These are phyloP conservation scores for Euura saliciscinereae DNA, from an alignment of 1,140 invertebrate genomes.

Conservation along the genomic window DNA sequence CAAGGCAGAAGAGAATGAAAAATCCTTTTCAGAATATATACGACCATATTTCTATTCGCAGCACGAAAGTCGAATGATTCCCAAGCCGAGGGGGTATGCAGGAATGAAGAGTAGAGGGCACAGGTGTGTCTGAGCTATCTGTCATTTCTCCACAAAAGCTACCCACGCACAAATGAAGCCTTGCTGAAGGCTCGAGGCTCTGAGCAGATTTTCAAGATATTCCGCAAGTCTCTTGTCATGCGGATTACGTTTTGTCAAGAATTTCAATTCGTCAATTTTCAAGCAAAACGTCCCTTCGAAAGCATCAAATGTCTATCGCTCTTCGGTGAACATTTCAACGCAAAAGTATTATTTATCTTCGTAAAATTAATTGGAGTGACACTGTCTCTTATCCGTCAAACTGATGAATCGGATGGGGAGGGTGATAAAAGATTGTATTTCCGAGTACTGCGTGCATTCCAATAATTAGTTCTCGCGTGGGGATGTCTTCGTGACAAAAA, in stretches of 20 bases:
- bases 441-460: background rate
- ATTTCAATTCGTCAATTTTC: constrained; percentile 1
- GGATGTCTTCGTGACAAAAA: background rate
- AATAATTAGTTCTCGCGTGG: background rate
- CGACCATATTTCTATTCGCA: background rate
- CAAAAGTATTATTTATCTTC: no score
- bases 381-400: background rate
- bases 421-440: background rate
- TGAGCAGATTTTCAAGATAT: background rate
- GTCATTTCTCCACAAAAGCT: constrained; percentile 35
- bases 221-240: background rate
- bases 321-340: no score
- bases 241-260: background rate
- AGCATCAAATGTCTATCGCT: no score
- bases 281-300: background rate
- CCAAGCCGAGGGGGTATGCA: background rate
- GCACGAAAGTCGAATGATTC: constrained; percentile 5
- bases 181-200: background rate
- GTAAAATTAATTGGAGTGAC: background rate
- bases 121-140: constrained; percentile 40
- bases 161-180: background rate
- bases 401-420: background rate
- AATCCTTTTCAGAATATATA: background rate
- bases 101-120: constrained; percentile 21
- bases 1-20: background rate